Evolutionary conservation across 2,797 vertebrate species (phyloP), one percentile per base, ranked within the genome.

Genomic region (Sebastolobus altivelis): DNA sequence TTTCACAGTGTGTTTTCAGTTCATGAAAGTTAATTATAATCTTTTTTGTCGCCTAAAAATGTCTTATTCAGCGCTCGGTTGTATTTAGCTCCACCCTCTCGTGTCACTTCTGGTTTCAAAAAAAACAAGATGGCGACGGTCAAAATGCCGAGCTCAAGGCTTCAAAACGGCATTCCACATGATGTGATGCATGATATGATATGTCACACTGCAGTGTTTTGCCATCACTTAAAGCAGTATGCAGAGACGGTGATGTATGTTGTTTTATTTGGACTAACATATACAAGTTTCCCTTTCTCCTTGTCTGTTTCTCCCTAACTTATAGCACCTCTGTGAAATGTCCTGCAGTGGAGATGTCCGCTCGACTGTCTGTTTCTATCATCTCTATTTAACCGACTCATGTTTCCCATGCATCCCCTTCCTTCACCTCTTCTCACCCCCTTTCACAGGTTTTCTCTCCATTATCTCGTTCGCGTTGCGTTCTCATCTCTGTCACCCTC

Each of bases 401-500:
- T 63, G 35, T 79, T 82, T 82, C 80, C 74, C 54, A 37, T 74
- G 59, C 67, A 20, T 43, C 49, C 27, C 25, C 60, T 18, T 25
- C 31, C 68, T 59, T 86, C 73, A 75, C 76, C 67, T 87, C 70
- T 58, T 86, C 69, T 81, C 81, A 75, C 80, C 54, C 72, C 27
- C 72, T 55, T 83, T 85, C 85, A 81, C 90, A 94, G 89, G 76
- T 88, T 91, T 87, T 93, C 84, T 86, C 88, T 85, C 88, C 88
- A 91, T 93, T 87, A 91, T 86, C 85, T 88, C 62, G 31, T 66
- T 85, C 29, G 2, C 70, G 80, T 83, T 88, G 75, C 89, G 89
- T 88, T 92, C 88, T 90, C 86, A 90, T 90, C 80, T 89, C 80
- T 87, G 83, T 92, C 91, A 87, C 82, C 77, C 82, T 91, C 92